Base-by-base conservation (phyloP, 2,888 invertebrate species). In the Sarcophaga variegata region DNA sequence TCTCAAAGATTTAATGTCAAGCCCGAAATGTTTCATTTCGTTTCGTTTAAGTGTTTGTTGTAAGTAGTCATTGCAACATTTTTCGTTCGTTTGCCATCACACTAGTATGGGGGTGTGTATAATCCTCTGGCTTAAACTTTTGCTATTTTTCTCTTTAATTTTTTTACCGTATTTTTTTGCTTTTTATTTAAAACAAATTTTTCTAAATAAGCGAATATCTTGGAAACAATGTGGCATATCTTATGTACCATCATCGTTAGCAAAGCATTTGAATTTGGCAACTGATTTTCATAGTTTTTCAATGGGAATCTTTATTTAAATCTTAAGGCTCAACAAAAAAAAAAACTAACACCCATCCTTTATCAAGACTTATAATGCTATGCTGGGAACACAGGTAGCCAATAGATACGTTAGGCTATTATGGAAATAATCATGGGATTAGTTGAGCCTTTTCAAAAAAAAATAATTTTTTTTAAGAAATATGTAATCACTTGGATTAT, bases 1-100 rank as follows among this genome's bases (percentile, higher is more conserved):
- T 70, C 67, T 70, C n/a, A 62, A 10, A 72, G 76, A 85, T 81
- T 76, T 77, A 67, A 81, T 85, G 80, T 76, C 80, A 81, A 81
- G 62, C 66, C 37, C 22, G 64, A 80, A 71, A 72, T n/a, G 20
- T 67, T 20, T 45, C n/a, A 4, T 67, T 67, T 45, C 10, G 22
- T n/a, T 62, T 62, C n/a, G 5, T 67, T 37, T 2, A 27, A 22
- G 45, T 10, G n/a, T 17, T 10, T 67, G 45, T 67, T 45, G 66
- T 54, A 54, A 54, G 54, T 54, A 54, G 54, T 54, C 17, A 54
- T 54, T 54, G 54, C 54, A 14, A 14, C 54, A 54, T 14, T 54
- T 4, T 54, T 54, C 14, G 49, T 54, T 4, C 4, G 70, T 54
- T 62, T 67, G n/a, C 20, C 14, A 62, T 20, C n/a, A 47, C 12